phyloP scores from a whole-genome alignment of 2,113 vertebrate genomes.

The Gallinago media region DNA sequence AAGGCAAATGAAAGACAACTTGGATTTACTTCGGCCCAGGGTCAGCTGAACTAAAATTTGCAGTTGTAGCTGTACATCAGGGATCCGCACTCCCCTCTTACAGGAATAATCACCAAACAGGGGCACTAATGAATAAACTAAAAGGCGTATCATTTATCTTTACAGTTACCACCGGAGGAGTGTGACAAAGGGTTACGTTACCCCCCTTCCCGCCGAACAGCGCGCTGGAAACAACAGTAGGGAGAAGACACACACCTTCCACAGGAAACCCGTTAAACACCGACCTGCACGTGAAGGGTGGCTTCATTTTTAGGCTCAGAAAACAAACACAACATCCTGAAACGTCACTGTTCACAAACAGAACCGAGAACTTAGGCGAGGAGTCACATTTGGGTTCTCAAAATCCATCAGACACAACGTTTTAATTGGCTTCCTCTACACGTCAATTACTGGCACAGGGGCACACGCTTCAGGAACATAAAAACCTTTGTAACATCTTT shows the following conservation, averaged over 20 bases:
- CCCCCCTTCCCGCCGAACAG: not conserved
- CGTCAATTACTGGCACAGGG: not conserved
- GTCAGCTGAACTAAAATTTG: not conserved
- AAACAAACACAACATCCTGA: not conserved
- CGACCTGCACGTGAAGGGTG: not conserved
- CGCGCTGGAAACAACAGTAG: not conserved
- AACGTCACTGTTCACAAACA: not conserved
- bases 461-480: not conserved
- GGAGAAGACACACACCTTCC: not conserved
- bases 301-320: not conserved
- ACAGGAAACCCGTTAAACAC: not conserved
- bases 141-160: not conserved
- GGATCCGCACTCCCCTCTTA: not conserved
- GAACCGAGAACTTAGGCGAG: not conserved
- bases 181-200: not conserved
- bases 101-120: not conserved
- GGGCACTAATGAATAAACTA: not conserved
- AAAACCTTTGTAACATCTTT: not conserved
- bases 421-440: not conserved
- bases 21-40: not conserved
- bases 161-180: not conserved
- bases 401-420: not conserved
- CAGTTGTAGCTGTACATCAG: not conserved
- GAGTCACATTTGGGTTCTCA: not conserved
- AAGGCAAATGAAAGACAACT: rapidly evolving